These are phyloP conservation scores for Sympetrum striolatum DNA, from an alignment of 2,888 invertebrate genomes.

Conservation along the genomic window DNA sequence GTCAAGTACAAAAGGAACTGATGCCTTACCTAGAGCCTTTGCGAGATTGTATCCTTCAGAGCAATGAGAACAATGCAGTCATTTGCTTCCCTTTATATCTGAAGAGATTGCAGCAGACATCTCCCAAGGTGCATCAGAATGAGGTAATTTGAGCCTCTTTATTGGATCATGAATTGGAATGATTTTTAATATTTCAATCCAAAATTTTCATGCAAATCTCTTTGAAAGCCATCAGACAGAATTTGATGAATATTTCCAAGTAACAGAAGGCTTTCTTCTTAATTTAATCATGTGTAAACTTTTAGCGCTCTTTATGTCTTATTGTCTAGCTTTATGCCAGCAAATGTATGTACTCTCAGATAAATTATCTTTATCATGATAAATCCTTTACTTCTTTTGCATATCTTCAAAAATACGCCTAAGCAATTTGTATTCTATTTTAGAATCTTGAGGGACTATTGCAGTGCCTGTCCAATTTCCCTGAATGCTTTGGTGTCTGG, in stretches of 20 bases:
- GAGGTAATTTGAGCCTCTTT: conserved; percentile 61
- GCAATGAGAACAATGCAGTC: conserved; percentile 51
- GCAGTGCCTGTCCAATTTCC: conserved; percentile 68
- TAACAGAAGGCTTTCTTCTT: too few relatives aligned
- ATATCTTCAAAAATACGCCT: too few relatives aligned
- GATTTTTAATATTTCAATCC: not conserved
- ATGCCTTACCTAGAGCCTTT: conserved; percentile 49
- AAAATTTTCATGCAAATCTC: too few relatives aligned
- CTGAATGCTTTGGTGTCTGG: conserved; percentile 72
- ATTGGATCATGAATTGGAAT: not conserved
- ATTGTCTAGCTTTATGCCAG: too few relatives aligned
- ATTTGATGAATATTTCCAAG: too few relatives aligned
- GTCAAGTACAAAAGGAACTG: conserved; percentile 65
- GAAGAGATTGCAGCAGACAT: conserved; percentile 66
- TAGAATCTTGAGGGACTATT: conserved; percentile 64
- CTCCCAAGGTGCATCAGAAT: conserved; percentile 60
- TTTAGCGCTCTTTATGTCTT: too few relatives aligned
- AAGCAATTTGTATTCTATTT: conserved; percentile 38
- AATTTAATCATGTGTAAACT: too few relatives aligned
- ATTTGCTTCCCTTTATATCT: conserved; percentile 70
- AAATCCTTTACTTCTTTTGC: too few relatives aligned
- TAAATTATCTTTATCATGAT: too few relatives aligned
- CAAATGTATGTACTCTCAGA: too few relatives aligned
- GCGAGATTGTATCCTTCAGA: not conserved
- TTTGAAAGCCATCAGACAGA: too few relatives aligned